Evolutionary conservation across 2,797 vertebrate species (phyloP).

Genomic region (Avahi laniger): DNA sequence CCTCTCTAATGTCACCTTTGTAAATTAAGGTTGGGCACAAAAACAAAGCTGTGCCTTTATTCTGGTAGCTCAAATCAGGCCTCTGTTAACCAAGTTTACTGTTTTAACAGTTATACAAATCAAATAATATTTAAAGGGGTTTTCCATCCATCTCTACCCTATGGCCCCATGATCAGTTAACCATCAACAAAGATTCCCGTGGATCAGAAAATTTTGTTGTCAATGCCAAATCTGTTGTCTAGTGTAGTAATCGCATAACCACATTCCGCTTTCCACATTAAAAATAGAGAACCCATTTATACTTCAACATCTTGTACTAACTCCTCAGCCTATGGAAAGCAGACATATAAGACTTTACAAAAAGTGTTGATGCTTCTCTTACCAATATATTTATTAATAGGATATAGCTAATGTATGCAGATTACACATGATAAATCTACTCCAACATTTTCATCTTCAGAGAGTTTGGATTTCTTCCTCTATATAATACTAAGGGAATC

Average conservation of each 20-base stretch:
- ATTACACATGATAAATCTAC: neutral
- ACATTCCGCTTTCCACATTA: neutral
- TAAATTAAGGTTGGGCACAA: neutral
- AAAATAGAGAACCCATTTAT: slow-evolving; percentile 23
- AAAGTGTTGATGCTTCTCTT: neutral
- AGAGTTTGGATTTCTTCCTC: neutral
- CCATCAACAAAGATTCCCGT: neutral
- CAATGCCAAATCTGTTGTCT: neutral
- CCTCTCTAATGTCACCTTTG: neutral
- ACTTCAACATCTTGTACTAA: neutral
- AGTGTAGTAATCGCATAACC: neutral
- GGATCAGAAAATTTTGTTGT: neutral
- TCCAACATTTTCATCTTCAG: neutral
- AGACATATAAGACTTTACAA: neutral
- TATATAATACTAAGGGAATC: neutral
- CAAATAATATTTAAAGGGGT: neutral
- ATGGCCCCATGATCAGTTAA: neutral
- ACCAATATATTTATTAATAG: neutral
- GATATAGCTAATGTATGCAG: neutral
- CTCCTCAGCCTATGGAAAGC: neutral
- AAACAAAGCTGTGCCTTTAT: neutral
- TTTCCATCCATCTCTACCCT: neutral
- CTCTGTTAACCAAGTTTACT: neutral
- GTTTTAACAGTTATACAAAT: neutral
- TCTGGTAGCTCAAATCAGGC: neutral